Conservation (phyloP, 2,113 vertebrate species). For the Melanostigma gelatinosum region DNA sequence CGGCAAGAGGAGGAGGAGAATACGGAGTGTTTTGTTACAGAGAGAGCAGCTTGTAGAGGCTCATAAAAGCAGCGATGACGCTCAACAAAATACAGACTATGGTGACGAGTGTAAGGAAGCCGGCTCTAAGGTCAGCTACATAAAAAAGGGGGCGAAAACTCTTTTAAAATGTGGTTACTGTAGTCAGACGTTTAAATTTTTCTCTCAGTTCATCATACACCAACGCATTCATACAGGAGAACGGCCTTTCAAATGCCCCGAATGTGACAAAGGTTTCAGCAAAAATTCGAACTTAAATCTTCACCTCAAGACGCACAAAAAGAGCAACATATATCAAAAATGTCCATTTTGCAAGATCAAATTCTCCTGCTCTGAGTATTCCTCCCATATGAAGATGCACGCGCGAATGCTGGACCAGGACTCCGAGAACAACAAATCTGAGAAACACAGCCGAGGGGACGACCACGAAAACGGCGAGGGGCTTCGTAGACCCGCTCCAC, state of each 20-base stretch:
- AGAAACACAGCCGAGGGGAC: background rate
- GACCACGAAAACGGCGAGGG: background rate
- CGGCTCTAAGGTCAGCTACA: constrained; percentile 2
- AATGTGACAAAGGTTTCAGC: constrained; percentile 81
- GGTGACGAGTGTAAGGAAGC: background rate
- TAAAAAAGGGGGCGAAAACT: constrained; percentile 63
- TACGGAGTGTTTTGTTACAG: constrained; percentile 14
- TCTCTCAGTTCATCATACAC: constrained; percentile 82
- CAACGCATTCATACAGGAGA: constrained; percentile 83
- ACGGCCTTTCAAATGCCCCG: constrained; percentile 78
- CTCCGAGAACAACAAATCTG: background rate
- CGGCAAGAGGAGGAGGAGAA: constrained; percentile 57
- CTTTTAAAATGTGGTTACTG: constrained; percentile 78
- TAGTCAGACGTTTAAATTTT: constrained; percentile 72
- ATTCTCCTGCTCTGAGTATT: constrained; percentile 55
- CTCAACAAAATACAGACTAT: constrained; percentile 17
- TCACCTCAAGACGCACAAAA: constrained; percentile 77
- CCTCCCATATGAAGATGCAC: constrained; percentile 58
- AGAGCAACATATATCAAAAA: constrained; percentile 51
- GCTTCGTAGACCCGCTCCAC: background rate
- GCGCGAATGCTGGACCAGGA: background rate
- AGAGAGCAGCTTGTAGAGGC: background rate
- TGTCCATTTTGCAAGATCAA: constrained; percentile 66
- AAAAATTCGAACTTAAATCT: constrained; percentile 82
- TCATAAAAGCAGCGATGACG: background rate